These are phyloP conservation scores for Chrysotoxum bicinctum DNA, from an alignment of 2,888 invertebrate genomes.

Conservation along the genomic window DNA sequence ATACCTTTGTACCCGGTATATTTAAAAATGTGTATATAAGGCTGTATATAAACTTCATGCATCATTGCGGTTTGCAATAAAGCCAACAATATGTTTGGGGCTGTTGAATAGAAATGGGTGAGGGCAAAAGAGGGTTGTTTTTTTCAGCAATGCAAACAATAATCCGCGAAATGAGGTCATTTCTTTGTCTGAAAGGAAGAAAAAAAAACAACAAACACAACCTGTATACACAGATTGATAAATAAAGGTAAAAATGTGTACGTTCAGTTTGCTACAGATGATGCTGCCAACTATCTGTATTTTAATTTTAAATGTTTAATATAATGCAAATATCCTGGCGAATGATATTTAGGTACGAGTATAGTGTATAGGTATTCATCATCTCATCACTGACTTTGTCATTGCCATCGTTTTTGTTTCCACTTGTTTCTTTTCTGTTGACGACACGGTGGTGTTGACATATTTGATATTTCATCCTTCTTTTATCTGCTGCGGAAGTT, in stretches of 20 bases:
- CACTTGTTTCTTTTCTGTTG: background rate
- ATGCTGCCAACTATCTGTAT: conserved; percentile 6
- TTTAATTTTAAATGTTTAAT: conserved; percentile 35
- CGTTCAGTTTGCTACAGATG: background rate
- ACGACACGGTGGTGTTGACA: background rate
- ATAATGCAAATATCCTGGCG: conserved; percentile 23
- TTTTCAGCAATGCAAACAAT: conserved; percentile 42
- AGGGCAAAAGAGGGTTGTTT: background rate
- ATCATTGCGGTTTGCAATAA: conserved; percentile 39
- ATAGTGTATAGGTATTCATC: background rate
- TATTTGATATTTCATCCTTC: background rate
- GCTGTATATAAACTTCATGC: conserved; percentile 2
- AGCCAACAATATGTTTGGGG: conserved; percentile 12
- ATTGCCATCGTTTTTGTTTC: background rate
- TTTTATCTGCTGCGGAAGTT: background rate
- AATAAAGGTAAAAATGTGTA: background rate
- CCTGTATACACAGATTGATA: background rate
- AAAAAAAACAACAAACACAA: background rate
- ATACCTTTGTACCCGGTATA: background rate
- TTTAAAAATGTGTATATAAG: background rate
- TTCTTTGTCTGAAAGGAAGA: conserved; percentile 28
- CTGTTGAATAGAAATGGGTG: background rate
- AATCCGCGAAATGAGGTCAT: conserved; percentile 57
- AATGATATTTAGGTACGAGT: background rate
- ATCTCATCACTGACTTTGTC: background rate